Evolutionary conservation across 2,888 invertebrate species (phyloP).

Genomic region (Melanargia galathea): DNA sequence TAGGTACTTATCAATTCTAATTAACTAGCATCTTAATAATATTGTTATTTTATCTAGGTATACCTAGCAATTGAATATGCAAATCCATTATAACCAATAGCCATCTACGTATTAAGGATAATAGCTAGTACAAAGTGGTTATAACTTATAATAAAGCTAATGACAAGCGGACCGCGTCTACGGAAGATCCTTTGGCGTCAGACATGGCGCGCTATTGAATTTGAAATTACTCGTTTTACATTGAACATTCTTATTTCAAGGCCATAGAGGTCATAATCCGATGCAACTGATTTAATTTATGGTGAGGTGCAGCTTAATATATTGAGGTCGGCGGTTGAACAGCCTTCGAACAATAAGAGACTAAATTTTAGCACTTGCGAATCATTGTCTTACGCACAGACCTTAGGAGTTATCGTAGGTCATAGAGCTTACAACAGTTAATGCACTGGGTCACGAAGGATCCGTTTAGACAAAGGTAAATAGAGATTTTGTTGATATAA

Average conservation of each 20-base stretch:
- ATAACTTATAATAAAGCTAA: conserved; percentile 34
- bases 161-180: conserved; percentile 34
- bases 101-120: conserved; percentile 29
- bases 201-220: conserved; percentile 39
- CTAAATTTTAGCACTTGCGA: conserved; percentile 14
- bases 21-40: too few species aligned
- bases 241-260: conserved; percentile 32
- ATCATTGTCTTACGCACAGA: not conserved
- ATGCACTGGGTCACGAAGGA: too few species aligned
- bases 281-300: conserved; percentile 29
- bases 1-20: too few species aligned
- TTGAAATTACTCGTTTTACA: conserved; percentile 30
- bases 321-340: conserved; percentile 36
- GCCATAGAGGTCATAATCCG: conserved; percentile 33
- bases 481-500: too few species aligned
- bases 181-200: conserved; percentile 44
- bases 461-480: too few species aligned
- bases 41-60: not conserved
- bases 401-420: not conserved
- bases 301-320: conserved; percentile 34
- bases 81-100: not conserved
- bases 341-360: conserved; percentile 28
- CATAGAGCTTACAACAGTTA: too few species aligned
- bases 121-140: conserved; percentile 19
- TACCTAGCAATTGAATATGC: not conserved